Base-by-base conservation (phyloP, 2,888 invertebrate species). In the Nebria salina region DNA sequence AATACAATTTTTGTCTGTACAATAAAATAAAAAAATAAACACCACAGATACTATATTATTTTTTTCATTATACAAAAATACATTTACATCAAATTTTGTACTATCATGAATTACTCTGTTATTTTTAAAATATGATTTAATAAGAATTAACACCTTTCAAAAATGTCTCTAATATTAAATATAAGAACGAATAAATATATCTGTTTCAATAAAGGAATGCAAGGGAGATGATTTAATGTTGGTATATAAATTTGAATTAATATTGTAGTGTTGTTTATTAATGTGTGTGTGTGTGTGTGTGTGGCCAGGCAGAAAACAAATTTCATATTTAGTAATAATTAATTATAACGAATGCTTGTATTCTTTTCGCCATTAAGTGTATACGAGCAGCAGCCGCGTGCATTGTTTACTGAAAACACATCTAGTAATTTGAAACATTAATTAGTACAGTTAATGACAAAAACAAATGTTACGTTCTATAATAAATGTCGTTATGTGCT, bases 381-480 rank as follows among this genome's bases (percentile, higher is more conserved):
- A 72, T 65, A 13, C n/a, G 26, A 26, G n/a, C 73, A 11, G 41
- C 72, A 34, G 73, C 20, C 78, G 73, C 64, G 64, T 72, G 43
- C 13, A 64, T 75, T 80, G 75, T 80, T 75, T 75, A 70, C 75
- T 72, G 72, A 80, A 80, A 54, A 75, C 41, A 80, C 72, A 72
- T 80, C 72, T 65, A 75, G 75, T 80, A 75, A 80, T 80, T 80
- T 75, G 75, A 13, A 75, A 72, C 80, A 80, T 80, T 80, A 80
- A 80, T 80, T 80, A 80, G 54, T 80, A 26, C 72, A 64, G 75
- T 80, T 73, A 72, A 80, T 75, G 80, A 80, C 80, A 80, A 70
- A 80, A 80, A 80, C 80, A 80, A 80, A 80, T 75, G 80, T 80
- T 75, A 72, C 80, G 75, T 72, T 70, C 72, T 75, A 70, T 80